Conservation (phyloP, 2,888 invertebrate species). For the Sminthurides aquaticus region DNA sequence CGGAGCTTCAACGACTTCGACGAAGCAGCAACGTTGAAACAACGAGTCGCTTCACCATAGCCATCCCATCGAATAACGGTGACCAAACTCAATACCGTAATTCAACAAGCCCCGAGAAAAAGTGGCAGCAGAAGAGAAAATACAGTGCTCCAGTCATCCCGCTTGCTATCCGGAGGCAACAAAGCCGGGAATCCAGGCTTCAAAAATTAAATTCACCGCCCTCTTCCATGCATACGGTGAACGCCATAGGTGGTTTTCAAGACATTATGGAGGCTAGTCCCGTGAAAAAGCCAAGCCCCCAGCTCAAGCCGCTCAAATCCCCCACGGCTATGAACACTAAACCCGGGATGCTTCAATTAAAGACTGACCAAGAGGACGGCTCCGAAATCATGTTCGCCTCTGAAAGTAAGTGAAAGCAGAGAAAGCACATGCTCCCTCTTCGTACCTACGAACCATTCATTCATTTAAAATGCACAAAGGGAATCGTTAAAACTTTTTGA, state of each 20-base stretch:
- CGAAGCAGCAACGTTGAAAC: neutral
- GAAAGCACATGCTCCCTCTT: no score
- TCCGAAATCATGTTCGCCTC: conserved; percentile 27
- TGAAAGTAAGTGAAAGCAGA: conserved; percentile 15
- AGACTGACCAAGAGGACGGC: conserved; percentile 47
- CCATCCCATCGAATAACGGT: conserved; percentile 14
- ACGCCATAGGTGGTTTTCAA: neutral
- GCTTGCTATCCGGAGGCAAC: conserved; percentile 43
- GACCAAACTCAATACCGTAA: conserved; percentile 9
- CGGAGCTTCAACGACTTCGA: neutral
- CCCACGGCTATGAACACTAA: conserved; percentile 43
- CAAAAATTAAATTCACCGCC: neutral
- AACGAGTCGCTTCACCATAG: neutral
- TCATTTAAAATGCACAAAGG: no score
- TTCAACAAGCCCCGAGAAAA: neutral
- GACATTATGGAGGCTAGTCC: neutral
- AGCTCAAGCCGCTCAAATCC: conserved; percentile 24
- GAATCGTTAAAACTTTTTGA: no score
- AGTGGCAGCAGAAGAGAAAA: conserved; percentile 4
- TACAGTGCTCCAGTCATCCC: conserved; percentile 17
- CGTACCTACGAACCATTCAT: no score
- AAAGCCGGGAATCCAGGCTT: conserved; percentile 41
- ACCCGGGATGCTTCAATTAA: conserved; percentile 44
- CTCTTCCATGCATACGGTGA: neutral
- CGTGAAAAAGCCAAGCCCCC: neutral